Conservation (phyloP, 2,113 vertebrate species). For the Hucho hucho region DNA sequence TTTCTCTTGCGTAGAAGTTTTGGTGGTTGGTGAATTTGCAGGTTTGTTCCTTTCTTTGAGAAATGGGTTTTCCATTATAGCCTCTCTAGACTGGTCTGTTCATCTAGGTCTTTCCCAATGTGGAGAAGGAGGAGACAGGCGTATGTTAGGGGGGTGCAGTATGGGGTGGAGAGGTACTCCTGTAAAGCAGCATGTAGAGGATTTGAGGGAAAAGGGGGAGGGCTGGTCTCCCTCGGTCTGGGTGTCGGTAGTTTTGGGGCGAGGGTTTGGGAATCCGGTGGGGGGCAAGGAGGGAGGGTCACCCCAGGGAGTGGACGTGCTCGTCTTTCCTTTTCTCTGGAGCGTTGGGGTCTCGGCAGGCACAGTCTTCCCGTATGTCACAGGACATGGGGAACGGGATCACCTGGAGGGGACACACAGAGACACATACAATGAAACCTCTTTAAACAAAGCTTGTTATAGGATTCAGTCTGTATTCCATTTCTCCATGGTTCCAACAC, state of each 20-base stretch:
- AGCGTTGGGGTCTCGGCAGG: conserved; percentile 90
- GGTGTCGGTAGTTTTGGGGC: conserved; percentile 59
- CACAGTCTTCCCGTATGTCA: conserved; percentile 88
- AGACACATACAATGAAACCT: conserved; percentile 40
- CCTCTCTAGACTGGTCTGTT: conserved; percentile 52
- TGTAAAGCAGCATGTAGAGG: conserved; percentile 80
- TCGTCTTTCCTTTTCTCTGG: conserved; percentile 85
- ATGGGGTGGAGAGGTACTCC: conserved; percentile 76
- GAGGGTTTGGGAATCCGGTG: conserved; percentile 71
- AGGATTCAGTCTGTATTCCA: too few species aligned
- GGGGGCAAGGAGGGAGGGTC: conserved; percentile 52
- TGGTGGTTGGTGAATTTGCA: conserved; percentile 36
- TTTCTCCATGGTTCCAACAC: too few species aligned
- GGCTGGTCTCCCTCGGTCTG: conserved; percentile 66
- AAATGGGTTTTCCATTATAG: background rate
- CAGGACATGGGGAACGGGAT: conserved; percentile 96
- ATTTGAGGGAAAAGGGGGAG: conserved; percentile 56
- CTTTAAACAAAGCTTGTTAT: too few species aligned
- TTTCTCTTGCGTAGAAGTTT: conserved; percentile 15
- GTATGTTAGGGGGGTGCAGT: conserved; percentile 64
- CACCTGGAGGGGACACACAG: conserved; percentile 75
- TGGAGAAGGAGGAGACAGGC: conserved; percentile 67
- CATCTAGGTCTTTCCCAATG: conserved; percentile 49
- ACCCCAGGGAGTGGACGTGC: conserved; percentile 81
- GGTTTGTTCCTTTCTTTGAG: conserved; percentile 52